Base-by-base conservation (phyloP, 2,888 invertebrate genomes). In the Malacosoma neustria region DNA sequence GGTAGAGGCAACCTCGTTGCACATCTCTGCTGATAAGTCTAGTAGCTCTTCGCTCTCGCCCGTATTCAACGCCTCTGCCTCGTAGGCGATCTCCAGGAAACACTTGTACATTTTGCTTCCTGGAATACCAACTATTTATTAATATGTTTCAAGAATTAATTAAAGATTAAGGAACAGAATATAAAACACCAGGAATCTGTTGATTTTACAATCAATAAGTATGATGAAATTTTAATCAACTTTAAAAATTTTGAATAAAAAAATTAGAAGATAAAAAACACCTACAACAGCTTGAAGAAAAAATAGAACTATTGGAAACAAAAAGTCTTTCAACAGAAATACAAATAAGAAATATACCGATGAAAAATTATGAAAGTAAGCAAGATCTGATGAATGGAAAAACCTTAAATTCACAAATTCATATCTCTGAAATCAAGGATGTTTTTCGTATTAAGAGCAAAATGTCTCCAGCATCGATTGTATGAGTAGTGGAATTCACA, bases 61-160 rank as follows among this genome's bases (percentile, higher is more conserved):
- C 0, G 76, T 80, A 47, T 60, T 56, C n/a, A n/a, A n/a, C 32
- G 80, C 39, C 44, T 85, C 84, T 13, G 84, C 82, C 49, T 84
- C 82, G 48, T 57, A 82, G 15, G 67, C 81, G 36, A 84, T 77
- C 49, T 84, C 82, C 30, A 80, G 52, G 50, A 79, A 79, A 42
- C 66, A 55, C 55, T 81, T 58, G 55, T 66, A 69, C 84, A 82
- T 82, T 47, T 46, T 76, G 58, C 37, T 11, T 34, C 43, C 42
- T 46, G 36, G 43, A n/a, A n/a, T n/a, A n/a, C n/a, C n/a, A n/a
- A n/a, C n/a, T n/a, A n/a, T n/a, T n/a, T n/a, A n/a, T n/a, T n/a
- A n/a, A n/a, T n/a, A n/a, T n/a, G n/a, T n/a, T n/a, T n/a, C n/a
- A n/a, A n/a, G n/a, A n/a, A n/a, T n/a, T n/a, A n/a, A n/a, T n/a